Evolutionary conservation across 2,113 vertebrate genomes (phyloP), one percentile per base, ranked within the genome.

Genomic region (Plectropomus leopardus): DNA sequence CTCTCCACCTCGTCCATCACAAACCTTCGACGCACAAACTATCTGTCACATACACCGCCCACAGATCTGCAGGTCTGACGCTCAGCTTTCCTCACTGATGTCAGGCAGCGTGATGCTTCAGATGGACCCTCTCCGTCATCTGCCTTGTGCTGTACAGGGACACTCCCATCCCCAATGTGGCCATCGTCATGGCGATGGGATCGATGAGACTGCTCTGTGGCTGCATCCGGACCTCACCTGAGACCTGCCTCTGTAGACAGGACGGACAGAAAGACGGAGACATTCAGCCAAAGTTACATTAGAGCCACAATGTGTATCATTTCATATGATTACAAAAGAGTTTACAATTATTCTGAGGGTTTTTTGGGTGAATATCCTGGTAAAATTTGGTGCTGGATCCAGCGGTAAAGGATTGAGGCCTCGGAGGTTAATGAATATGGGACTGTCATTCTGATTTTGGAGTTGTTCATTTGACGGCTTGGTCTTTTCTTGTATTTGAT

Each of bases 101-200:
- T 75, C 76, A 77, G 69, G 16, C 11, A 0, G 11, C 21, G 0
- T 36, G 21, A 13, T 30, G 84, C 9, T 89, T 83, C 60, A 86
- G 64, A 0, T 75, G 82, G 64, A 81, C 80, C 30, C 48, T 55
- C 44, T 90, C 78, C 3, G 85, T 59, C 93, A 94, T 92, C 90
- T 77, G 85, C 74, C 81, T 86, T 85, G 88, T 17, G 50, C 93
- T 94, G 91, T 94, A 94, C 69, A 91, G 70, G 23, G 89, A 94
- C 77, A 94, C 60, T 1, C 91, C 89, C 59, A 80, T 78, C 50
- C 93, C 93, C 59, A 92, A 19, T 0, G 84, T 30, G 1, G 93
- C 93, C 93, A 94, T 92, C 17, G 85, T 79, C 84, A 92, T 71
- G 81, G 93, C 92, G n/a, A 94, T 80, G 30, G 90, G 92, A 17